phyloP scores from a whole-genome alignment of 2,113 vertebrate genomes.

The Syngnathus scovelli region DNA sequence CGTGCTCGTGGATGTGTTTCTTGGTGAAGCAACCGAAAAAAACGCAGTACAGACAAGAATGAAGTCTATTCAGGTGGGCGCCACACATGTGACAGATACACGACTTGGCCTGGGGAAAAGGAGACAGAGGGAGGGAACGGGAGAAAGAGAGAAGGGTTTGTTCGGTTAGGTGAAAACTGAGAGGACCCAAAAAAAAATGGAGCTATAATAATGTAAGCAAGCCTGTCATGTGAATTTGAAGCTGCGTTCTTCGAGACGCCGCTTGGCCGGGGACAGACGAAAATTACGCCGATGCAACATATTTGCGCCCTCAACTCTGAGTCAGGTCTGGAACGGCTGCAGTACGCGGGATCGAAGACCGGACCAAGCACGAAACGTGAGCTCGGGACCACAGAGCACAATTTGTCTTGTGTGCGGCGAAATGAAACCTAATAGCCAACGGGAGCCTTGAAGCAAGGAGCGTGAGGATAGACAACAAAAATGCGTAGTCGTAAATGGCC shows the following conservation, averaged over 20 bases:
- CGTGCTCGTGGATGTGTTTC: slow-evolving; percentile 98
- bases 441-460: background rate
- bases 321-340: background rate
- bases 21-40: slow-evolving; percentile 99
- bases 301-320: slow-evolving; percentile 30
- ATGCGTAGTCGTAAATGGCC: background rate
- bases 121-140: slow-evolving; percentile 5
- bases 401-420: background rate
- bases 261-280: slow-evolving; percentile 22
- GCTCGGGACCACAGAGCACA: background rate
- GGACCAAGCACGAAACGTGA: background rate
- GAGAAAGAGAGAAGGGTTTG: slow-evolving; percentile 6
- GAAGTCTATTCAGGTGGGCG: slow-evolving; percentile 86
- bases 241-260: slow-evolving; percentile 25
- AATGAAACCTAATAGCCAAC: background rate
- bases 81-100: slow-evolving; percentile 75
- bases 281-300: slow-evolving; percentile 33
- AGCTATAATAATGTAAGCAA: slow-evolving; percentile 8
- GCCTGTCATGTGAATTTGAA: slow-evolving; percentile 30
- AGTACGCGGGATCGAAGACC: background rate
- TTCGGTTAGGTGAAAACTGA: slow-evolving; percentile 1
- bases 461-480: background rate
- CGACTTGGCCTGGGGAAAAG: slow-evolving; percentile 65
- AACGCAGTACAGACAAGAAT: slow-evolving; percentile 98
- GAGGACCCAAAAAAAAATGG: too few relatives aligned